Conservation (phyloP, 1,140 invertebrate species). For the Pseudomyrmex pallidus region DNA sequence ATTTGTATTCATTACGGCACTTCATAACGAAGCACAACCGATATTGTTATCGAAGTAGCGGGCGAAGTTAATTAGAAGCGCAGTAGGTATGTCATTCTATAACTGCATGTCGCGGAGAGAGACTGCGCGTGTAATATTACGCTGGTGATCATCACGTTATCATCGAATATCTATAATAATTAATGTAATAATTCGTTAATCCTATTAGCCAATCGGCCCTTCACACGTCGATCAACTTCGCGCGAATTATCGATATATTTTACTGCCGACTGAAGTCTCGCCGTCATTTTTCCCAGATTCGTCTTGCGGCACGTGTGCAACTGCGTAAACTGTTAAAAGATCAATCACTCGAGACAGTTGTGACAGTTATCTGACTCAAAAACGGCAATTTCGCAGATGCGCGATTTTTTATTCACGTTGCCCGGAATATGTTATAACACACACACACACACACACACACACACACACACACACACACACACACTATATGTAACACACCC, state of each 20-base stretch:
- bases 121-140: background rate
- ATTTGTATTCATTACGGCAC: slow-evolving; percentile 3
- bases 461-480: too few relatives aligned
- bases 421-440: background rate
- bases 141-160: background rate
- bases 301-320: background rate
- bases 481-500: too few relatives aligned
- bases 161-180: background rate
- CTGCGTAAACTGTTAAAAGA: slow-evolving; percentile 11
- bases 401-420: slow-evolving; percentile 27
- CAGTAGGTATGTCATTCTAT: background rate
- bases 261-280: background rate
- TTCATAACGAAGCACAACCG: background rate
- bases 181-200: background rate
- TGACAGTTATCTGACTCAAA: slow-evolving; percentile 25
- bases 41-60: slow-evolving; percentile 24
- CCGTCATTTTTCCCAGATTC: background rate
- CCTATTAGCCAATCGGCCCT: too few relatives aligned
- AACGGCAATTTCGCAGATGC: slow-evolving; percentile 6
- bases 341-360: slow-evolving; percentile 30
- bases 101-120: background rate
- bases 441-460: too few relatives aligned
- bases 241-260: background rate
- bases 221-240: slow-evolving; percentile 2
- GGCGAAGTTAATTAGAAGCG: slow-evolving; percentile 33